A percentile compares a stretch with the other conserved stretches of the same genome.
phyloP scores from a whole-genome alignment of 2,797 vertebrate genomes.

The Pseudomugil gertrudae region DNA sequence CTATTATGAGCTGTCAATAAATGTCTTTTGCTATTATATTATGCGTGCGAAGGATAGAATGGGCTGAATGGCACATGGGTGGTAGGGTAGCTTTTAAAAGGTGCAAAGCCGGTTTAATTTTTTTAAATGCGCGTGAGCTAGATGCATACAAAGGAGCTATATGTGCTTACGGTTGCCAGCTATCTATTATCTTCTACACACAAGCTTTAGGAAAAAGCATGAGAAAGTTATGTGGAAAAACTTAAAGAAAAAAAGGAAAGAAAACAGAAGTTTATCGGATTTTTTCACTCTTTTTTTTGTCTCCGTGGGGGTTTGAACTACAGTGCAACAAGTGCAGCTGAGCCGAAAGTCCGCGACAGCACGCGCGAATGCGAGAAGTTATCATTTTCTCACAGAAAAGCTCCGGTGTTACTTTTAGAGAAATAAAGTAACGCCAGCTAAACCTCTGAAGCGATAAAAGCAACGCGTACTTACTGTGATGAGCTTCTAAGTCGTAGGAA shows the following conservation, averaged over 20 bases:
- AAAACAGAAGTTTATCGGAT: not conserved
- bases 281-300: not conserved
- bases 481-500: no score
- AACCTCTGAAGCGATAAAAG: not conserved
- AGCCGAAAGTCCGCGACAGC: constrained; percentile 48
- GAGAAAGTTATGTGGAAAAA: not conserved
- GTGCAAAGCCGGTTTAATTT: constrained; percentile 43
- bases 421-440: not conserved
- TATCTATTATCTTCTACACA: not conserved
- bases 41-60: constrained; percentile 66
- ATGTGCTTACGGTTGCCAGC: not conserved
- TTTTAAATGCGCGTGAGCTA: constrained; percentile 43
- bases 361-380: constrained; percentile 33
- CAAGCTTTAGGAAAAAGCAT: not conserved
- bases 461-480: constrained; percentile 57
- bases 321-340: constrained; percentile 77
- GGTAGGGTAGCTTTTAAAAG: constrained; percentile 48
- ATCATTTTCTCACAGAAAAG: constrained; percentile 1
- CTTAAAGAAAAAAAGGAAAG: not conserved
- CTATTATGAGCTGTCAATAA: constrained; percentile 51
- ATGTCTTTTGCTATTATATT: constrained; percentile 70
- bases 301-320: not conserved
- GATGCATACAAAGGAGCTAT: not conserved
- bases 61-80: constrained; percentile 68
- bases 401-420: not conserved